Conservation (phyloP, 1,140 invertebrate species). For the Neodiprion pinetum region DNA sequence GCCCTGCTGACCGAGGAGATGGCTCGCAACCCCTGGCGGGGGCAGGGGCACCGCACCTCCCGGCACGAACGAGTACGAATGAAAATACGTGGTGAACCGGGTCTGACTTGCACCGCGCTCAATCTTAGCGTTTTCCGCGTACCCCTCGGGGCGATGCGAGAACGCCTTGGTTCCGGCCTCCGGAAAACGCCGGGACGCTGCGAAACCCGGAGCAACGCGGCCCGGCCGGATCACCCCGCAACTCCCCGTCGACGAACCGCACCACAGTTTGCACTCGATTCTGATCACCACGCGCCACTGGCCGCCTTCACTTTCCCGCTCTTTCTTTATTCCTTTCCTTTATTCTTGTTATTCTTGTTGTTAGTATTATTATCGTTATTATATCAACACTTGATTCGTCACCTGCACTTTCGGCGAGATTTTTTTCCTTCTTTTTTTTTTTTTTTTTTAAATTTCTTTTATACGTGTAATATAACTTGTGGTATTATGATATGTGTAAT, state of each 20-base stretch:
- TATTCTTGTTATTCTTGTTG: background rate
- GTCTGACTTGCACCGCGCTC: constrained; percentile 47
- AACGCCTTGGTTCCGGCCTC: constrained; percentile 10
- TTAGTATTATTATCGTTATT: background rate
- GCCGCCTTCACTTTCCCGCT: background rate
- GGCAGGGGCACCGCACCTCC: constrained; percentile 57
- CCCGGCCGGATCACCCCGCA: constrained; percentile 15
- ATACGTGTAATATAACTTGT: too few species aligned
- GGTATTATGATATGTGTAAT: background rate
- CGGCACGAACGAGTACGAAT: constrained; percentile 62
- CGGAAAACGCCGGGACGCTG: background rate
- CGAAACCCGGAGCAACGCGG: constrained; percentile 14
- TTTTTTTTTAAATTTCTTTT: background rate
- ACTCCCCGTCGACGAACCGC: background rate
- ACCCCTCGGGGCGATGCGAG: constrained; percentile 11
- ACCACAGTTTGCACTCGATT: constrained; percentile 7
- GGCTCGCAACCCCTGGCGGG: constrained; percentile 52
- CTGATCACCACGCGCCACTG: constrained; percentile 3
- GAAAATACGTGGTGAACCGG: constrained; percentile 62
- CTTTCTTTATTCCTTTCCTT: background rate
- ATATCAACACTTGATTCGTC: too few species aligned
- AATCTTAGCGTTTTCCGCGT: constrained; percentile 28
- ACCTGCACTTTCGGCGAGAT: background rate
- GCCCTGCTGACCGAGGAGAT: constrained; percentile 50
- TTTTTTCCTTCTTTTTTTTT: background rate